Evolutionary conservation across 1,140 invertebrate species (phyloP).

Genomic region (Gerris buenoi): DNA sequence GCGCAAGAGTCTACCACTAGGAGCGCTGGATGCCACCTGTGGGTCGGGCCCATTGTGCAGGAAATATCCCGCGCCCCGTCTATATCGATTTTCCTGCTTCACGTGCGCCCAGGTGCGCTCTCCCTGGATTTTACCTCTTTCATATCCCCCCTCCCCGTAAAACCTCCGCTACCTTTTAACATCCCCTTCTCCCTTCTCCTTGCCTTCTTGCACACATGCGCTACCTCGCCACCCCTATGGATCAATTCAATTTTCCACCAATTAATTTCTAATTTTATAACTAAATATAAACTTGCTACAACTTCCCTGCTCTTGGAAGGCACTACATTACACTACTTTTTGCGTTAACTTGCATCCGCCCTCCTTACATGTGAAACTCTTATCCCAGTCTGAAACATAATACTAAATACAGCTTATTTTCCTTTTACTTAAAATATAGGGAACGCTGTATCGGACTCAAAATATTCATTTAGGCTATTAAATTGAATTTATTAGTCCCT

Average conservation of each 20-base stretch:
- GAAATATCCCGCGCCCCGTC: background rate
- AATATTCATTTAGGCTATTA: too few relatives aligned
- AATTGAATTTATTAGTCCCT: too few relatives aligned
- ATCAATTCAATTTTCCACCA: background rate
- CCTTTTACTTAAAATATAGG: too few relatives aligned
- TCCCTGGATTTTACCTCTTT: background rate
- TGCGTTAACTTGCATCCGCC: too few relatives aligned
- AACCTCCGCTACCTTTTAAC: too few relatives aligned
- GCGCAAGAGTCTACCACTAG: background rate
- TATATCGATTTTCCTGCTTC: background rate
- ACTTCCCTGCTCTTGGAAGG: too few relatives aligned
- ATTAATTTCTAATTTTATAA: background rate
- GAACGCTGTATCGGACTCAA: too few relatives aligned
- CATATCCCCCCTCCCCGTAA: background rate
- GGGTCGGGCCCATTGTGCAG: background rate
- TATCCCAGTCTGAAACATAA: too few relatives aligned
- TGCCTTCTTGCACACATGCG: background rate
- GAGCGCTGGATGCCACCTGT: background rate
- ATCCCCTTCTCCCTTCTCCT: too few relatives aligned
- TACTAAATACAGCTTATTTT: too few relatives aligned
- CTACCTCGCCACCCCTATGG: background rate
- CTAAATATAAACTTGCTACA: background rate
- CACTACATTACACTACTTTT: too few relatives aligned
- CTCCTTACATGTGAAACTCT: too few relatives aligned
- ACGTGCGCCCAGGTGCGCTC: background rate